Evolutionary conservation across 2,113 vertebrate species (phyloP), one percentile per base, ranked within the genome.

Genomic region (Orycteropus afer): DNA sequence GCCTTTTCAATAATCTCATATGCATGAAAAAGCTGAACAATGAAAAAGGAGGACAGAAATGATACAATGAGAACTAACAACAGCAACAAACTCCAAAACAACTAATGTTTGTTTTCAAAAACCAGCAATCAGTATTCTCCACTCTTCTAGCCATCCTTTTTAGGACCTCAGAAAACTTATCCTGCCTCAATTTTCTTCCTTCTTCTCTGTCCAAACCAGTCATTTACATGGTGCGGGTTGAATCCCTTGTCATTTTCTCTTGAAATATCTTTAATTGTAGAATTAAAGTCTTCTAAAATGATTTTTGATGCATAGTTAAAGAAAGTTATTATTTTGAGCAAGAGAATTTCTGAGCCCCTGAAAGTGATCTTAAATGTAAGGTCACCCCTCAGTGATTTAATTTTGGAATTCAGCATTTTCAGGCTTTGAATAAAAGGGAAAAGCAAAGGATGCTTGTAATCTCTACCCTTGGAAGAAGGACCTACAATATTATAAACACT

Each of bases 281-380:
- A 79, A 65, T 95, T 90, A 74, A 86, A 85, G 42, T 90, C 73
- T 93, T 88, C 91, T 85, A 40, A 85, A 92, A 92, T 90, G 74
- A 87, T 93, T 93, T 91, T 96, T 49, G 57, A 42, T 65, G 84
- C 61, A 65, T 65, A 89, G 22, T 18, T 29, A n/a, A 47, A 45
- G 40, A 55, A 63, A 61, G 13, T 83, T 5, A 88, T 93, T 94
- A 87, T 88, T 97, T 95, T 97, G 25, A 87, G 49, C 37, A 82
- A 74, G 55, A 82, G n/a, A 15, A 15, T 7, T 86, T 96, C 53
- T 91, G 34, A 91, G 81, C 4, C 14, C 42, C 49, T 90, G 78
- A 93, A 90, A 92, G 85, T 96, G n/a, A 91, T 89, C 51, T 93
- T 93, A 87, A 94, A 53, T 85, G 2, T 95, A 93, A 96, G 85